Base-by-base conservation (phyloP, 1,140 invertebrate genomes). In the Drosophila pseudoobscura region DNA sequence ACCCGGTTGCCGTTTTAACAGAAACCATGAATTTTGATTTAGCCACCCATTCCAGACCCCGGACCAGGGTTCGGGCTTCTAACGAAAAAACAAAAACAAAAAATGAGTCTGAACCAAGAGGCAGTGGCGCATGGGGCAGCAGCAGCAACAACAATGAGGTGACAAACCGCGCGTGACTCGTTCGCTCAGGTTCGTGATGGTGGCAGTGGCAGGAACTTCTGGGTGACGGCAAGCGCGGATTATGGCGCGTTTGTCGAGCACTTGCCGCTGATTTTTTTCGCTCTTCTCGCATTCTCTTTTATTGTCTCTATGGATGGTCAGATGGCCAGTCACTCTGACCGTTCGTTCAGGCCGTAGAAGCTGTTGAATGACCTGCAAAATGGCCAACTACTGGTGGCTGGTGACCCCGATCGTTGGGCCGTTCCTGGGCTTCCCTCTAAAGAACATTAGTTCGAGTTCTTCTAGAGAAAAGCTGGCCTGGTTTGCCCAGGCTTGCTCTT, bases 1-100 rank as follows among this genome's bases (percentile, higher is more conserved):
- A 82, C 75, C 62, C 72, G 72, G 66, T 69, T 65, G 53, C 52
- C 44, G 39, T 56, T 80, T 78, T 66, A 82, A 78, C 73, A 70
- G 74, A 39, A 83, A 76, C 78, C 87, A 90, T 90, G 88, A 90
- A 90, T 88, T 84, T 89, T 90, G 89, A 90, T 90, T 90, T 90
- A 80, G 82, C 47, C 50, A 41, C 47, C 52, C 20, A 54, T 46
- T 35, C 46, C 4, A 17, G 20, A 43, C 7, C 35, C 9, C 3
- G 11, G 3, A 3, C 11, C 8, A 11, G 44, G 44, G 41, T 46
- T 69, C 29, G 47, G 35, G n/a, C 3, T 9, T 11, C 35, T 15
- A 22, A 17, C 0, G 17, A 17, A 1, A 17, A 17, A 17, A 17
- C 17, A 15, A 55, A 47, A 46, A 55, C n/a, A 57, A 52, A 49